A percentile compares a stretch with the other conserved stretches of the same genome.
These are phyloP conservation scores for Branchipolynoe longqiensis DNA, from an alignment of 2,888 invertebrate species.

Conservation along the genomic window DNA sequence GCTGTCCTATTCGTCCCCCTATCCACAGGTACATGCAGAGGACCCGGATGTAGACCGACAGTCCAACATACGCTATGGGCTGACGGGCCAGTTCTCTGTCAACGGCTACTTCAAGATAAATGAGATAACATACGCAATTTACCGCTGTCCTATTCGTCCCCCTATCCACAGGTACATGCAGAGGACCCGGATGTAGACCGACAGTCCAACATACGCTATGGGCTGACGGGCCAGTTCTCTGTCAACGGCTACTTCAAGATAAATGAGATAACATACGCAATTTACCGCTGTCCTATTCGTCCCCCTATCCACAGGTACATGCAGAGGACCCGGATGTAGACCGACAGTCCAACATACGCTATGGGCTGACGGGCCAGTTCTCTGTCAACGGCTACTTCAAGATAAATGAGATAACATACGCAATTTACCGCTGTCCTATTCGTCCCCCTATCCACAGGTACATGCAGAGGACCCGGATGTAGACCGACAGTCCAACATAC, in stretches of 20 bases:
- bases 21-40: slow-evolving; percentile 97
- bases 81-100: slow-evolving; percentile 69
- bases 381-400: slow-evolving; percentile 67
- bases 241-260: slow-evolving; percentile 68
- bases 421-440: too few species aligned
- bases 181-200: slow-evolving; percentile 97
- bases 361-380: slow-evolving; percentile 81
- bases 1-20: too few species aligned
- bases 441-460: too few species aligned
- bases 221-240: slow-evolving; percentile 69
- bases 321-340: slow-evolving; percentile 98
- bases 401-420: slow-evolving; percentile 92
- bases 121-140: slow-evolving; percentile 98
- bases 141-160: too few species aligned
- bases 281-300: too few species aligned
- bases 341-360: slow-evolving; percentile 96
- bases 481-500: slow-evolving; percentile 96
- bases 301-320: too few species aligned
- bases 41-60: slow-evolving; percentile 97
- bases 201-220: slow-evolving; percentile 95
- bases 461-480: slow-evolving; percentile 97
- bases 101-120: slow-evolving; percentile 69
- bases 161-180: slow-evolving; percentile 97
- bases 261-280: slow-evolving; percentile 95
- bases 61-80: slow-evolving; percentile 93